Conservation (phyloP, 2,888 invertebrate species). For the Hirtodrosophila trivittata region DNA sequence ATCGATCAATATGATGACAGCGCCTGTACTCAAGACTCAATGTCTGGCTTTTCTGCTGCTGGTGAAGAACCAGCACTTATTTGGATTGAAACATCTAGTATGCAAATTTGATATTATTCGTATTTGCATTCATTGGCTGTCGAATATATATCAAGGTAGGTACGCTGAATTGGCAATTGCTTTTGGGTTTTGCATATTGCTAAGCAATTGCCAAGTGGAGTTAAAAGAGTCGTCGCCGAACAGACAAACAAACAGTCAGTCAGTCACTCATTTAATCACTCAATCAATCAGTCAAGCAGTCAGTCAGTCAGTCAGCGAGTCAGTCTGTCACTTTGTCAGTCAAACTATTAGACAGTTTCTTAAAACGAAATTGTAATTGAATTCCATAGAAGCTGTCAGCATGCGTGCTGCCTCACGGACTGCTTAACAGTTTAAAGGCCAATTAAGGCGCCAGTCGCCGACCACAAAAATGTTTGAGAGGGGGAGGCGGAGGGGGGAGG, state of each 20-base stretch:
- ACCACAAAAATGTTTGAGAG: slow-evolving; percentile 18
- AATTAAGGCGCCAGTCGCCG: slow-evolving; percentile 21
- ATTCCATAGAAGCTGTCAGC: slow-evolving; percentile 6
- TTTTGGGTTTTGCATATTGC: too few species aligned
- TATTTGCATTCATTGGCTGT: slow-evolving; percentile 7
- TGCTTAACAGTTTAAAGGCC: slow-evolving; percentile 31
- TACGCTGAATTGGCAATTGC: neutral
- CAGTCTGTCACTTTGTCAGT: slow-evolving; percentile 1
- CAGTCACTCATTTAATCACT: slow-evolving; percentile 2
- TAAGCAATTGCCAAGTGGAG: slow-evolving; percentile 1
- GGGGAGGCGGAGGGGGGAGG: too few species aligned
- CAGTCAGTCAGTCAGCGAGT: slow-evolving; percentile 2
- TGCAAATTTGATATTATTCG: neutral
- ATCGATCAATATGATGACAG: neutral
- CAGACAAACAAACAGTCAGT: slow-evolving; percentile 8
- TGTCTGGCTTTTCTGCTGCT: neutral
- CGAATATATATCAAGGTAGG: slow-evolving; percentile 4
- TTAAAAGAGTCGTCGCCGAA: neutral
- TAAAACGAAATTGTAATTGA: slow-evolving; percentile 19
- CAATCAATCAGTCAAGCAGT: slow-evolving; percentile 1
- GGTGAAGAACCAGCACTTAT: slow-evolving; percentile 5
- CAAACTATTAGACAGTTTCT: slow-evolving; percentile 14
- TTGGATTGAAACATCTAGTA: neutral
- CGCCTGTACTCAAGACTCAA: too few species aligned
- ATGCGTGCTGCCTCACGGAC: neutral